Conservation (phyloP, 2,113 vertebrate genomes). For the Eupsittula cactorum region DNA sequence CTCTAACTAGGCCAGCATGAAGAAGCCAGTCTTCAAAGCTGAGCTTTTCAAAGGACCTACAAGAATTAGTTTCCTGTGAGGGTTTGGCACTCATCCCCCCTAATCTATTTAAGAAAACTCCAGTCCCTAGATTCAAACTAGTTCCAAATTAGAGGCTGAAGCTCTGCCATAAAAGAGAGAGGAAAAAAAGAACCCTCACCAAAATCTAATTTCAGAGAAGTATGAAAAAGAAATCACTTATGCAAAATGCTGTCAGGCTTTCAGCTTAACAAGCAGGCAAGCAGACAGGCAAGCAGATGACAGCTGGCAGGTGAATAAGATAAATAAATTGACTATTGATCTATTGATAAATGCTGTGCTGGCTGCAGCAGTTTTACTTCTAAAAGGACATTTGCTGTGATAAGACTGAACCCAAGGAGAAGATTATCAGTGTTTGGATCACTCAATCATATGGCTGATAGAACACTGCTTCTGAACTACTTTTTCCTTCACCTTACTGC, state of each 20-base stretch:
- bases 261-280: constrained; percentile 17
- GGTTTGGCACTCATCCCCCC: constrained; percentile 18
- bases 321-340: constrained; percentile 49
- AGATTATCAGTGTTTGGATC: background rate
- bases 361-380: background rate
- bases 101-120: constrained; percentile 44
- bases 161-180: background rate
- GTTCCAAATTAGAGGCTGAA: constrained; percentile 32
- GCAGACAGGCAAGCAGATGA: constrained; percentile 18
- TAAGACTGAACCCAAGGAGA: background rate
- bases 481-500: background rate
- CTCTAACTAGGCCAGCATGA: constrained; percentile 17
- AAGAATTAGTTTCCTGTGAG: constrained; percentile 49
- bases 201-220: background rate
- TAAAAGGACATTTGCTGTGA: background rate
- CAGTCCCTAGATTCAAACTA: background rate
- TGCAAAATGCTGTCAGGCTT: constrained; percentile 6
- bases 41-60: constrained; percentile 42
- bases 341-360: constrained; percentile 17
- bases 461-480: background rate
- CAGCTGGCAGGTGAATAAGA: constrained; percentile 18
- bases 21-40: constrained; percentile 40
- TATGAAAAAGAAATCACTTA: constrained; percentile 28
- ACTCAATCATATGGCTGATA: background rate
- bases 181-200: accelerated